Base-by-base conservation (phyloP, 2,113 vertebrate genomes). In the Neolamprologus hecqui region DNA sequence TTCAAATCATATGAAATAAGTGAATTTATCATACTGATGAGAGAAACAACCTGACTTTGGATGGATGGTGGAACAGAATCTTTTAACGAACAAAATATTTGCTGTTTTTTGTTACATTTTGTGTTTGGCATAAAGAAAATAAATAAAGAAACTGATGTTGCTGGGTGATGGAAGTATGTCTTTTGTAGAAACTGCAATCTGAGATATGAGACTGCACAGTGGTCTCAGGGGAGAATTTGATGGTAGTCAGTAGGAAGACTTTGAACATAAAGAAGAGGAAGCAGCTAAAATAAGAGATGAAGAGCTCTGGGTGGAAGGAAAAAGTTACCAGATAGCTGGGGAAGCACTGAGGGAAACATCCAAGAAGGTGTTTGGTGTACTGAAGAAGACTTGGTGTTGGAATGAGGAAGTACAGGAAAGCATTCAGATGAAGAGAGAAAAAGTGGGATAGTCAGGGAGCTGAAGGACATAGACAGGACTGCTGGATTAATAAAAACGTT, bases 61-160 rank as follows among this genome's bases (percentile, higher is more conserved):
- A 57, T 28, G 23, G 47, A 49, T 19, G 47, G 23, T 57, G 54
- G 12, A 28, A 2, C 54, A 26, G 23, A 26, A 26, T 26, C 23
- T 57, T 28, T 28, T 28, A 57, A 28, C 23, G 0, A 57, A 9
- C 54, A 28, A 26, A 57, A 57, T 57, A 2, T 57, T 57, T 15
- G 23, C 13, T 57, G 23, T 15, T 57, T 28, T 54, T 28, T 14
- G 12, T 57, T 57, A 0, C 1, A 57, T 28, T 57, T 57, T 14
- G 23, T 57, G 23, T 28, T 57, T 57, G 55, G 28, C 55, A 28
- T 2, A 57, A 57, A 2, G 4, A 57, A 57, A 57, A 57, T 3
- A 57, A 0, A 26, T 0, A 26, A 57, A 57, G 13, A 28, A 57
- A 0, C 23, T 0, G 54, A 3, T 57, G 54, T 57, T 57, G 0